Conservation (phyloP, 2,888 invertebrate species). For the Heteromyza rotundicornis region DNA sequence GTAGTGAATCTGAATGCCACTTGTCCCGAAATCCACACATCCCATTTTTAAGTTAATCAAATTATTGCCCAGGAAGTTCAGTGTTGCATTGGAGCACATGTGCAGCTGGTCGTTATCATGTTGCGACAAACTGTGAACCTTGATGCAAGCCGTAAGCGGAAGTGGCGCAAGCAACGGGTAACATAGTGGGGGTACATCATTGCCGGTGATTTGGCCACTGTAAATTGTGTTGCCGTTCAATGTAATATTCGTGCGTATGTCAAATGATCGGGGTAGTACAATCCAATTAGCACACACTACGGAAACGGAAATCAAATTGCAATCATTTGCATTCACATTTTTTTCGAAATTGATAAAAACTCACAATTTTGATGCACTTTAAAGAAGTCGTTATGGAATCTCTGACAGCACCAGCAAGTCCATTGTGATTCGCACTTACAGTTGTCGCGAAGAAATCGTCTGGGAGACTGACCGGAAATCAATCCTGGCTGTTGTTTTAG, state of each 20-base stretch:
- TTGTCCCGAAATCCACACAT: slow-evolving; percentile 27
- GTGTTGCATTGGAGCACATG: slow-evolving; percentile 28
- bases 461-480: too few species aligned
- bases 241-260: slow-evolving; percentile 28
- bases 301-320: neutral
- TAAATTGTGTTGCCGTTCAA: slow-evolving; percentile 29
- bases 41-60: slow-evolving; percentile 27
- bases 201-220: slow-evolving; percentile 27
- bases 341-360: slow-evolving; percentile 1
- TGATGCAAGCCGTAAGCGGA: slow-evolving; percentile 30
- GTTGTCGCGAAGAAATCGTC: slow-evolving; percentile 23
- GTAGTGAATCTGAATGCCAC: slow-evolving; percentile 27
- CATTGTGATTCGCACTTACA: slow-evolving; percentile 25
- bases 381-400: slow-evolving; percentile 26
- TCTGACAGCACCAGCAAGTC: slow-evolving; percentile 30
- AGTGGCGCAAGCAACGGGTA: slow-evolving; percentile 27
- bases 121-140: slow-evolving; percentile 28
- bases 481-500: too few species aligned
- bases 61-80: slow-evolving; percentile 27
- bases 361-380: slow-evolving; percentile 30
- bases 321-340: neutral
- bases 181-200: slow-evolving; percentile 31
- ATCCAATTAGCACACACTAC: slow-evolving; percentile 31
- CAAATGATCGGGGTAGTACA: slow-evolving; percentile 21
- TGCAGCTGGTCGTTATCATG: slow-evolving; percentile 28